Evolutionary conservation across 1,140 invertebrate species (phyloP), one percentile per base, ranked within the genome.

Genomic region (Tribolium castaneum): DNA sequence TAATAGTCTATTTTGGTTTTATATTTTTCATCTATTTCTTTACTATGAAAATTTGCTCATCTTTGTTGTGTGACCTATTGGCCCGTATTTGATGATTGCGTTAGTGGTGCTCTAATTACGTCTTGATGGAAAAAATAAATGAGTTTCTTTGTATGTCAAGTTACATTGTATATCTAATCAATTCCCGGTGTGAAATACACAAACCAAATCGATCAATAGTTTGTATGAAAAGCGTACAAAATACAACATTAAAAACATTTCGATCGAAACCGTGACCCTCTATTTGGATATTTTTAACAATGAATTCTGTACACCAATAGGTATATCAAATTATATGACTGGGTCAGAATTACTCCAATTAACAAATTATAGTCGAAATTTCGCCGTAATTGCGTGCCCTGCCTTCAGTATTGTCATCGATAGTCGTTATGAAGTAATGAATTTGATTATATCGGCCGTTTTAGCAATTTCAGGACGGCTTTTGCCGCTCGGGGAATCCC

Each of bases 381-480:
- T 25, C 19, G 6, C 6, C 19, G 10, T n/a, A 25, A 66, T 66
- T 35, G 25, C 59, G 59, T 66, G 30, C 34, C 59, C n/a, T 12
- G 13, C 59, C 30, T 66, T 12, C 10, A 66, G 34, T 35, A 19
- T 66, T 30, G 59, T 66, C 59, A 66, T 66, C 13, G 59, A 66
- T 66, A 12, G n/a, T 35, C 0, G 30, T 66, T 39, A 66, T 34
- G 0, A 30, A n/a, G 5, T 10, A 45, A 45, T 45, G 39, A 45
- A 19, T 19, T 19, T 30, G 25, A 30, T 30, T 30, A n/a, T 25
- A 30, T 5, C 25, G 5, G 6, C 16, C 25, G 25, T 5, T 30
- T 30, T 30, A 30, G 5, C 25, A 30, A 30, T 30, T 30, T 30
- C 5, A 0, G 25, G 5, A 30, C 1, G 25, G 25, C 25, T 30